A percentile compares a stretch with the other conserved stretches of the same genome.
These are phyloP conservation scores for Pandion haliaetus DNA, from an alignment of 2,113 vertebrate species.

Conservation along the genomic window DNA sequence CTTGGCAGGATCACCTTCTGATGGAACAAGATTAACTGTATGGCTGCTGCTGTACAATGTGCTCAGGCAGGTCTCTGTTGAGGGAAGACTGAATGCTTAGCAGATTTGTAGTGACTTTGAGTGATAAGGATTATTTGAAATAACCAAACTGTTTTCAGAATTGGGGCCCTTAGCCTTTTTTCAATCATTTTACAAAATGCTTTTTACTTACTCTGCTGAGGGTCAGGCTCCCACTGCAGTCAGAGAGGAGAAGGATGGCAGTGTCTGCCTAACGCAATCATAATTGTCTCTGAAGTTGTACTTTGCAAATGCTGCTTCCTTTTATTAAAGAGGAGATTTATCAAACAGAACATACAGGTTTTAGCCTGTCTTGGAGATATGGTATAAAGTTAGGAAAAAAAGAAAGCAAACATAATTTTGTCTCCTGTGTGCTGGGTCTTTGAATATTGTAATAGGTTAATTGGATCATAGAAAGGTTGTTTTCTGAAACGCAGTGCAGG, in stretches of 20 bases:
- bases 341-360: constrained; percentile 27
- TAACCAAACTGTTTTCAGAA: background rate
- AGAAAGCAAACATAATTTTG: constrained; percentile 54
- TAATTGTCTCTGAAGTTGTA: constrained; percentile 34
- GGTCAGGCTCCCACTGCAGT: background rate
- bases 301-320: constrained; percentile 52
- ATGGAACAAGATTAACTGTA: constrained; percentile 48
- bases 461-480: constrained; percentile 56
- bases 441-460: constrained; percentile 69
- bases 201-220: background rate
- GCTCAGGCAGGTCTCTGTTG: constrained; percentile 1
- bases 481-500: constrained; percentile 17
- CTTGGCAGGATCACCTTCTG: constrained; percentile 54
- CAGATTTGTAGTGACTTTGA: constrained; percentile 53
- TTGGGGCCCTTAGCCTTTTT: background rate
- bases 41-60: background rate
- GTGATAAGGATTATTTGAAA: constrained; percentile 43
- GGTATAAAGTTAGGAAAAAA: constrained; percentile 32
- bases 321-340: constrained; percentile 52
- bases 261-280: constrained; percentile 26
- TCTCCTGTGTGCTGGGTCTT: constrained; percentile 31
- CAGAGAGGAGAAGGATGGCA: constrained; percentile 9
- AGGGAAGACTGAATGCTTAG: constrained; percentile 9
- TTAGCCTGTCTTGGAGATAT: constrained; percentile 17
- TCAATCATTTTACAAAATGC: background rate